Conservation (phyloP, 2,113 vertebrate genomes). For the Psephotus haematonotus region DNA sequence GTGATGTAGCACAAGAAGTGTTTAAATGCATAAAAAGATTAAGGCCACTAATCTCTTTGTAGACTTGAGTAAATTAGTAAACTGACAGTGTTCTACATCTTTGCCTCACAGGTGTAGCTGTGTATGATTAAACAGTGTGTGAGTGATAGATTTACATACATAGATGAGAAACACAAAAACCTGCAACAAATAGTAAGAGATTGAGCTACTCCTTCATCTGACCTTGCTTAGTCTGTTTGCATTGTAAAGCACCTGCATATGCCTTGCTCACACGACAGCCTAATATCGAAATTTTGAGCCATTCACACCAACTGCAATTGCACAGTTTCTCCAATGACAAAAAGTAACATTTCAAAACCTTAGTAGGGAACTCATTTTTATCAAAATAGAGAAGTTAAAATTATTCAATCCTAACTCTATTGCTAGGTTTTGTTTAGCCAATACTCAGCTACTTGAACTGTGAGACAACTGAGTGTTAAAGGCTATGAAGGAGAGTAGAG, state of each 20-base stretch:
- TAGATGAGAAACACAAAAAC: background rate
- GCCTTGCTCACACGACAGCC: background rate
- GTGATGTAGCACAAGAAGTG: background rate
- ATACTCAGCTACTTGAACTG: background rate
- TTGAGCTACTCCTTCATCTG: background rate
- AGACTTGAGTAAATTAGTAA: background rate
- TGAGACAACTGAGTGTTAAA: background rate
- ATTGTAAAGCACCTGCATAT: background rate
- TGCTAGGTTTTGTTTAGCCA: background rate
- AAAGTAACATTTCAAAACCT: background rate
- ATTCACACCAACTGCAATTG: background rate
- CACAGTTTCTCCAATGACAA: background rate
- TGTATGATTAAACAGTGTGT: background rate
- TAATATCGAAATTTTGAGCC: background rate
- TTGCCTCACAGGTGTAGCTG: background rate
- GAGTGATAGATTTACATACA: background rate
- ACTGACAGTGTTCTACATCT: background rate
- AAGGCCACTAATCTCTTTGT: background rate
- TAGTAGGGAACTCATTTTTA: background rate
- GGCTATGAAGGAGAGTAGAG: background rate
- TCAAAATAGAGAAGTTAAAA: background rate
- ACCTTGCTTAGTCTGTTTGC: background rate
- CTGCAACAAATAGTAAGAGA: background rate
- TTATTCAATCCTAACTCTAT: background rate
- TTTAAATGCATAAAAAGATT: slow-evolving; percentile 5